Percentiles rank a stretch among this genome's conserved stretches.
These are phyloP conservation scores for Yponomeuta malinellus DNA, from an alignment of 2,888 invertebrate species.

Conservation along the genomic window DNA sequence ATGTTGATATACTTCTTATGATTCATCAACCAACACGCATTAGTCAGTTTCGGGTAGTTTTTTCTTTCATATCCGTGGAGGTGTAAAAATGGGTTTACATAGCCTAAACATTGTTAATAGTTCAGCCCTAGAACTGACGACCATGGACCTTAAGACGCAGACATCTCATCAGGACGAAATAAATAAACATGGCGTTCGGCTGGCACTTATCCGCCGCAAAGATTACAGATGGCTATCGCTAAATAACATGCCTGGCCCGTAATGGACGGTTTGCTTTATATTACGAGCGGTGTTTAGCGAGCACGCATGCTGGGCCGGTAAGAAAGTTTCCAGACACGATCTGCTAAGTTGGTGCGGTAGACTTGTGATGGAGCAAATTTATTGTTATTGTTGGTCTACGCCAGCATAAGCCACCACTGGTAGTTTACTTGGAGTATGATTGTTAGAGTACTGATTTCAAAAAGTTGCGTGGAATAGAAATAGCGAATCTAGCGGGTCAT, in stretches of 20 bases:
- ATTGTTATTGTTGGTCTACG: background rate
- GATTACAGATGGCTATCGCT: constrained; percentile 20
- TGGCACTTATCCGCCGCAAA: constrained; percentile 18
- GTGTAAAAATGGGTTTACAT: no score
- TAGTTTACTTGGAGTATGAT: no score
- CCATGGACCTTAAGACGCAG: background rate
- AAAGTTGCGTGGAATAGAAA: no score
- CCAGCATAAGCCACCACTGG: background rate
- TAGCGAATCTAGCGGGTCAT: no score
- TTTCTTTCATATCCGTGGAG: no score
- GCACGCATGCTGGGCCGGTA: constrained; percentile 16
- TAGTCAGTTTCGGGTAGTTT: no score
- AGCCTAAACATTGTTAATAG: no score
- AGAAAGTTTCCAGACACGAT: background rate
- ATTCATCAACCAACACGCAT: no score
- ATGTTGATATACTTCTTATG: no score
- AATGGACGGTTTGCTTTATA: constrained; percentile 18
- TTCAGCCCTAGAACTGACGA: background rate
- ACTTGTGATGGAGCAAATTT: background rate
- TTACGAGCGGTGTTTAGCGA: constrained; percentile 21
- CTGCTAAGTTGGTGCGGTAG: background rate
- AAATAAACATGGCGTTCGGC: constrained; percentile 20
- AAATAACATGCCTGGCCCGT: constrained; percentile 19
- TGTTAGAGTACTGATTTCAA: no score
- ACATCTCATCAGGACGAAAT: constrained; percentile 20